A percentile compares a stretch with the other conserved stretches of the same genome.
Conservation (phyloP, 2,113 vertebrate species). For the Etia nguti region DNA sequence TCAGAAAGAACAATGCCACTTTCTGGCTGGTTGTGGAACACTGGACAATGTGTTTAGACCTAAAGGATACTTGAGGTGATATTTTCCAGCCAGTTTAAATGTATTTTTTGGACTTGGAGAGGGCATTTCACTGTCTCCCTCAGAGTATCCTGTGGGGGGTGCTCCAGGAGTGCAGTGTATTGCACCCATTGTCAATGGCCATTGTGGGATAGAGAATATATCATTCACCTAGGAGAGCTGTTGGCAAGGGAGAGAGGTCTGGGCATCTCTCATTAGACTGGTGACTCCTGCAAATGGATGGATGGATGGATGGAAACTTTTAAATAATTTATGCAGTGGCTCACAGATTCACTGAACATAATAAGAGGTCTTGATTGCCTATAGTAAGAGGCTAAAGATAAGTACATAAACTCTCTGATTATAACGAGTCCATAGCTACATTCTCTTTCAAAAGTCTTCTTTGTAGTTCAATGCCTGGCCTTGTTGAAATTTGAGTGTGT, state of each 20-base stretch:
- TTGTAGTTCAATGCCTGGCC: background rate
- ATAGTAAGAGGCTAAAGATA: background rate
- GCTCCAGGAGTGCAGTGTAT: background rate
- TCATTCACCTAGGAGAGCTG: background rate
- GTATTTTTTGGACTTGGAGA: background rate
- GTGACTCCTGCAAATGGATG: background rate
- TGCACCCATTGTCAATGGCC: background rate
- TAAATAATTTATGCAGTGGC: background rate
- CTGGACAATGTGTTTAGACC: background rate
- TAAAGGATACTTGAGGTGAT: background rate
- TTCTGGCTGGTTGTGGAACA: background rate
- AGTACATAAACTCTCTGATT: background rate
- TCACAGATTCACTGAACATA: background rate
- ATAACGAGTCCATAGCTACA: background rate
- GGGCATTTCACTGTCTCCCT: background rate
- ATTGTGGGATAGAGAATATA: background rate
- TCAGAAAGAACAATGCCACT: background rate
- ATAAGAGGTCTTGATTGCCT: background rate
- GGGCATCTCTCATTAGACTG: background rate
- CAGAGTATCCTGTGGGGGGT: background rate
- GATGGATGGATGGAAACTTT: background rate
- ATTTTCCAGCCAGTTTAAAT: background rate
- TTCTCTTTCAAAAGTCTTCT: background rate
- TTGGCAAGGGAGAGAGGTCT: background rate
- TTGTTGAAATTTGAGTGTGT: conserved; percentile 22